These are phyloP conservation scores for Halcyon smyrnensis DNA, from an alignment of 2,797 vertebrate species.

Conservation along the genomic window DNA sequence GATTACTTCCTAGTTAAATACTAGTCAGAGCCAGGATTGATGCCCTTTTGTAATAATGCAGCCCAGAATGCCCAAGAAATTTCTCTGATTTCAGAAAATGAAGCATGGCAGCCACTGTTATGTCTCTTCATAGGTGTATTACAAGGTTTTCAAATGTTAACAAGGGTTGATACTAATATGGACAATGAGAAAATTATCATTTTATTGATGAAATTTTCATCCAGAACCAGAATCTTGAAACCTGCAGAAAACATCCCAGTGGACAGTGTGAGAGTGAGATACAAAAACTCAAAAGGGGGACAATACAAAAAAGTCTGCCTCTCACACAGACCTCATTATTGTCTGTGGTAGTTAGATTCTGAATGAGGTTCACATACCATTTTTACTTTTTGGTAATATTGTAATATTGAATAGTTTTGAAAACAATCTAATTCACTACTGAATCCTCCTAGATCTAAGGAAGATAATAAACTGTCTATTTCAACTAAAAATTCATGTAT, in stretches of 20 bases:
- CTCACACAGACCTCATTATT: neutral
- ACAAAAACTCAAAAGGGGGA: neutral
- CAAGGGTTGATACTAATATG: neutral
- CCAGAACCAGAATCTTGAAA: neutral
- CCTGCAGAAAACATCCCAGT: neutral
- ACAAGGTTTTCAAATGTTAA: neutral
- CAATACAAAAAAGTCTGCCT: neutral
- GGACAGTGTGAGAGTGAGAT: rapidly evolving
- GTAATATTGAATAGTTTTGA: neutral
- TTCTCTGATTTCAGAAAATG: neutral
- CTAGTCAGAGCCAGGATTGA: neutral
- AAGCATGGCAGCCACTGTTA: neutral
- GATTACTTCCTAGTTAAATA: neutral
- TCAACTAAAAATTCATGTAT: neutral
- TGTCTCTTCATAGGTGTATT: neutral
- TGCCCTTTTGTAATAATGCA: neutral
- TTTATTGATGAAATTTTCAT: neutral
- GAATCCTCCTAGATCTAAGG: neutral
- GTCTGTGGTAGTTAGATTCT: neutral
- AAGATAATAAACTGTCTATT: neutral
- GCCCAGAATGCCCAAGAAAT: neutral
- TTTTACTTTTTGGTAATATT: neutral
- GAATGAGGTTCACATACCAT: rapidly evolving
- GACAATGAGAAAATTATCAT: neutral
- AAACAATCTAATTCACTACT: neutral